Evolutionary conservation across 2,113 vertebrate genomes (phyloP).

Genomic region (Mastomys natalensis): DNA sequence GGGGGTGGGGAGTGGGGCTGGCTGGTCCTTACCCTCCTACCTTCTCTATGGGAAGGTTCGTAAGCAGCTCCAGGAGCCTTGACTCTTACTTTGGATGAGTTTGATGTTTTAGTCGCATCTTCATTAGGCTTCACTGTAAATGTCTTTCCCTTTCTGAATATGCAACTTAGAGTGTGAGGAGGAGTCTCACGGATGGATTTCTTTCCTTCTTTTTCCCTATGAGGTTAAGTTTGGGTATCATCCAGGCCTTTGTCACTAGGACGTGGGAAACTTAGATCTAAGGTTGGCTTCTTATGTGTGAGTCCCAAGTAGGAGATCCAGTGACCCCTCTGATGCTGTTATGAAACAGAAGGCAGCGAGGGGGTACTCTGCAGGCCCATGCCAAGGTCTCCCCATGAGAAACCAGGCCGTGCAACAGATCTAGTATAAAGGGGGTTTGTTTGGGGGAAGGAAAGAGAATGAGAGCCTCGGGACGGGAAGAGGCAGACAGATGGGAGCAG

Average conservation of each 20-base stretch:
- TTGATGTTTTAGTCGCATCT: background rate
- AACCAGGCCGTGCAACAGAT: too few species aligned
- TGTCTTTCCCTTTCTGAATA: background rate
- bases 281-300: background rate
- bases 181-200: background rate
- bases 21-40: background rate
- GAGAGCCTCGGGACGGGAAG: too few species aligned
- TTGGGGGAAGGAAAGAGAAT: too few species aligned
- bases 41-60: background rate
- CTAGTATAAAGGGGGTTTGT: too few species aligned
- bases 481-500: too few species aligned
- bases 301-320: background rate
- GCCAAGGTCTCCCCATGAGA: too few species aligned
- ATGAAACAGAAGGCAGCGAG: too few species aligned
- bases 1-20: background rate
- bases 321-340: background rate
- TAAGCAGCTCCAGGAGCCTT: background rate
- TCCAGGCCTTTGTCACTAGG: background rate
- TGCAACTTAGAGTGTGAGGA: background rate
- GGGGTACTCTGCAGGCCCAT: too few species aligned
- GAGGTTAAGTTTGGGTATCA: background rate
- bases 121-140: background rate
- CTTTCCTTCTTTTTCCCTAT: background rate
- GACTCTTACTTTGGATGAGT: background rate
- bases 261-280: background rate